Conservation (phyloP, 2,797 vertebrate genomes). For the Hylomyscus alleni region DNA sequence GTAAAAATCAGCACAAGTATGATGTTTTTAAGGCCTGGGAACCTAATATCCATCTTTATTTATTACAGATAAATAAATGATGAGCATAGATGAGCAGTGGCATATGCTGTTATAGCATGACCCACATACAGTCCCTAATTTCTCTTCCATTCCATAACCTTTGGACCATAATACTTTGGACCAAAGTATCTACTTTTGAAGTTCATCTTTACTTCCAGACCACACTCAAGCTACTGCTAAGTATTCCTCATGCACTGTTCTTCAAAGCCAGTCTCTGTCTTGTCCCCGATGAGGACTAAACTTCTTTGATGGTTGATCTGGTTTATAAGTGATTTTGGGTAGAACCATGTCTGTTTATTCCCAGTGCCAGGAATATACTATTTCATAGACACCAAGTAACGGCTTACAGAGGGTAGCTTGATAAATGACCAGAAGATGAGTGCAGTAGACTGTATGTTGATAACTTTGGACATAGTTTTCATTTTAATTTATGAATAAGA, state of each 20-base stretch:
- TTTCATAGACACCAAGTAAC: background rate
- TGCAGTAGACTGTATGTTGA: background rate
- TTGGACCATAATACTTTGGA: conserved; percentile 69
- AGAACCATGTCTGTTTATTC: background rate
- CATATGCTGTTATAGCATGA: no score
- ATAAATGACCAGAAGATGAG: background rate
- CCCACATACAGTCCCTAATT: background rate
- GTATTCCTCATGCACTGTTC: conserved; percentile 41
- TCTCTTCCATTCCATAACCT: conserved; percentile 6
- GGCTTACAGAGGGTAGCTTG: background rate
- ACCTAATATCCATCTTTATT: conserved; percentile 78
- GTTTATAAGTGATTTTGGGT: background rate
- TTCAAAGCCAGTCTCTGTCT: conserved; percentile 9
- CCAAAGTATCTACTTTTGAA: background rate
- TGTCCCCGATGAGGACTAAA: background rate
- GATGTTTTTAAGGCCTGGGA: conserved; percentile 78
- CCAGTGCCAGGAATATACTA: background rate
- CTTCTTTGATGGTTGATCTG: background rate
- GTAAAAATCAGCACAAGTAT: background rate
- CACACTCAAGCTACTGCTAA: background rate
- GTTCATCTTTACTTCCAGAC: background rate
- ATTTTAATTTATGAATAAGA: conserved; percentile 5
- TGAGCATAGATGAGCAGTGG: background rate
- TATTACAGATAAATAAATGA: conserved; percentile 63
- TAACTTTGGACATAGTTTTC: background rate